Evolutionary conservation across 2,888 invertebrate genomes (phyloP).

Genomic region (Xestia xanthographa): DNA sequence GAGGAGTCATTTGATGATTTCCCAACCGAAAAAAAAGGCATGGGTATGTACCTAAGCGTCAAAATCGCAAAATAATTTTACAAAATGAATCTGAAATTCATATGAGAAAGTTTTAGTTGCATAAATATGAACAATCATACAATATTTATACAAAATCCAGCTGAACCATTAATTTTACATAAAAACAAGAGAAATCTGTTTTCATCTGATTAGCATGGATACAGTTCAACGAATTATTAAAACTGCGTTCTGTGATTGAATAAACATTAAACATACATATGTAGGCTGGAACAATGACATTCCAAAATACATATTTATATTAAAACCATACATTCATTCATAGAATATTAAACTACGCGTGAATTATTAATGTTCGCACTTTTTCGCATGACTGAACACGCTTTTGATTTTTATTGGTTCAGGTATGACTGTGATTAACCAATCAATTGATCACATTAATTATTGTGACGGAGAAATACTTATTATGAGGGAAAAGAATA

Average conservation of each 20-base stretch:
- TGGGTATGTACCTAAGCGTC: too few species aligned
- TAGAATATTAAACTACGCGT: constrained; percentile 36
- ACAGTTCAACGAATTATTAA: constrained; percentile 38
- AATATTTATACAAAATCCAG: neutral
- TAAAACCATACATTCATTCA: constrained; percentile 28
- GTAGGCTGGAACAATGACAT: constrained; percentile 26
- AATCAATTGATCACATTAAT: constrained; percentile 36
- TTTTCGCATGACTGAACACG: constrained; percentile 30
- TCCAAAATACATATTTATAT: constrained; percentile 31
- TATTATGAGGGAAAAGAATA: constrained; percentile 12
- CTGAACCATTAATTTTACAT: neutral
- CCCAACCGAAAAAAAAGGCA: too few species aligned
- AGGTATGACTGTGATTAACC: constrained; percentile 18
- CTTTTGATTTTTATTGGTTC: constrained; percentile 36
- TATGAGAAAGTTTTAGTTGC: neutral
- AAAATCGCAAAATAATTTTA: neutral
- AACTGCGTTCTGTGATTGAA: constrained; percentile 25
- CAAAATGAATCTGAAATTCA: neutral
- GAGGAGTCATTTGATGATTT: too few species aligned
- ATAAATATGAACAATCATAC: neutral
- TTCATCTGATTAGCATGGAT: constrained; percentile 3
- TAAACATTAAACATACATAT: constrained; percentile 46
- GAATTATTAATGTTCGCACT: constrained; percentile 46
- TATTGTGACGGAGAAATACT: constrained; percentile 3
- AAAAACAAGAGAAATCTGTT: constrained; percentile 20